Base-by-base conservation (phyloP, 2,888 invertebrate species). In the Drosophila birchii region DNA sequence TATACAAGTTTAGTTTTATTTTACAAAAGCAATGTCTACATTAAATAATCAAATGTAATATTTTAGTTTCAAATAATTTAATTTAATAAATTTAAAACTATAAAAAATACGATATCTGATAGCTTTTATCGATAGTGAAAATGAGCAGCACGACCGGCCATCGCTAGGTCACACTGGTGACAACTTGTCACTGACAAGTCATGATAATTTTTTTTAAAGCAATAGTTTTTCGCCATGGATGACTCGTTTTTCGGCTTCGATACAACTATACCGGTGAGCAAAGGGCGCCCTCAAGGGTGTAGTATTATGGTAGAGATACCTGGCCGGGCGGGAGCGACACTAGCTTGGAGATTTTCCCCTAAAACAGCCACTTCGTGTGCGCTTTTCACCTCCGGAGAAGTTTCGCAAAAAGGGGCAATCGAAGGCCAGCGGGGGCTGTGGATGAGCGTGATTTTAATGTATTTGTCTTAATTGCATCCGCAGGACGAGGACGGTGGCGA, bases 181-280 rank as follows among this genome's bases (percentile, higher is more conserved):
- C 57, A 67, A 66, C 74, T 86, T 79, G 94, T 94, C 94, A 94
- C 94, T 94, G 94, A 94, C 94, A 94, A 94, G 94, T 93, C 94
- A 95, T 94, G 94, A 94, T 94, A 95, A 93, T 94, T 94, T 93
- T 93, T 93, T 94, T 92, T 93, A 93, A 94, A 94, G 75, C 78
- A 86, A 75, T 80, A 93, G 94, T 94, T 93, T 88, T 91, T 90
- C 88, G 89, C 93, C 95, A 96, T 96, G 96, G 96, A 96, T 95
- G 95, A 96, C 95, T 95, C 96, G 93, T 96, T 96, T 95, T 96
- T 96, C 94, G 96, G 95, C 94, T 96, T 96, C 94, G 95, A 96
- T 94, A 94, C 96, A 92, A 94, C 95, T 93, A 92, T 95, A 94
- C 95, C 95, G 94, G 96, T 96, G 93, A 96, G 95, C 20, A 47